Percentiles rank a stretch among this genome's conserved stretches.
These are phyloP conservation scores for Halictus ligatus DNA, from an alignment of 2,888 invertebrate genomes.

Conservation along the genomic window DNA sequence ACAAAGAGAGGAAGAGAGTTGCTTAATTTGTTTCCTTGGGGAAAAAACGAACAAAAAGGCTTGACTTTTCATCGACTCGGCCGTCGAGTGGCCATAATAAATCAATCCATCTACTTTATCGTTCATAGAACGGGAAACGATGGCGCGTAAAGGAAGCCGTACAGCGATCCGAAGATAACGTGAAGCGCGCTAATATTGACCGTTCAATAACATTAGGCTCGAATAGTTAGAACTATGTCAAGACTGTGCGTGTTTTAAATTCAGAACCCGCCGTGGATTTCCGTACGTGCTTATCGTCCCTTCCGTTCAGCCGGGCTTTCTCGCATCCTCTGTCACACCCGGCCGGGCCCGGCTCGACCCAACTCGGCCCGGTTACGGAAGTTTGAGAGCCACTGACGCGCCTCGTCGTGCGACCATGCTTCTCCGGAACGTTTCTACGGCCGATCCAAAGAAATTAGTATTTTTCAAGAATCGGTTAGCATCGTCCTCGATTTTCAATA, in stretches of 20 bases:
- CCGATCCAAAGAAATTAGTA: background rate
- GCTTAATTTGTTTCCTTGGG: background rate
- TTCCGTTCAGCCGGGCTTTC: constrained; percentile 69
- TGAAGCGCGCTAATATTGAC: constrained; percentile 69
- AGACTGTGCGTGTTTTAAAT: constrained; percentile 73
- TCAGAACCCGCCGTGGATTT: constrained; percentile 71
- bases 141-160: constrained; percentile 63
- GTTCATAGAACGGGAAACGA: constrained; percentile 40
- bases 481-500: background rate
- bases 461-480: background rate
- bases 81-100: background rate
- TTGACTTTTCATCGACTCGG: background rate
- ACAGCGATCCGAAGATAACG: constrained; percentile 50
- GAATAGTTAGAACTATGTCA: constrained; percentile 73
- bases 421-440: background rate
- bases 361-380: background rate
- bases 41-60: background rate
- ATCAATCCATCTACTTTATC: background rate
- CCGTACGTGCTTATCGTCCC: constrained; percentile 74
- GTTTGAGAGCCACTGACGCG: constrained; percentile 55
- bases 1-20: background rate
- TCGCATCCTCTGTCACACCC: constrained; percentile 41
- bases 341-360: no score
- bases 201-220: constrained; percentile 70
- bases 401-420: background rate